These are phyloP conservation scores for Telmatochromis brichardi DNA, from an alignment of 2,113 vertebrate species.

Conservation along the genomic window DNA sequence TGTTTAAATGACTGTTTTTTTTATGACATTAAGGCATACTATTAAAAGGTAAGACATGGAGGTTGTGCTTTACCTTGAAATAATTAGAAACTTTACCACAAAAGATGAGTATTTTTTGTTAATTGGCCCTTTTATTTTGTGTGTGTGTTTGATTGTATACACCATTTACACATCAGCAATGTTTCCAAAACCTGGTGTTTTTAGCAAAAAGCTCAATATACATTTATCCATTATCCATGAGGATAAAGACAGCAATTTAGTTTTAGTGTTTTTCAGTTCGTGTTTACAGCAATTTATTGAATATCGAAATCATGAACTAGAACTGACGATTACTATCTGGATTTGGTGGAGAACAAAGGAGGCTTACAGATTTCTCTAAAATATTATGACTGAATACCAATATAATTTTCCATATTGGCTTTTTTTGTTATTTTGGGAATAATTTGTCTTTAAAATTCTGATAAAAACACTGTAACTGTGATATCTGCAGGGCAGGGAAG, in stretches of 20 bases:
- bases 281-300: neutral
- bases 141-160: neutral
- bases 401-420: neutral
- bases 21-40: neutral
- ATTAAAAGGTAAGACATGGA: neutral
- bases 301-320: neutral
- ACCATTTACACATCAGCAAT: neutral
- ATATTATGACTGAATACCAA: neutral
- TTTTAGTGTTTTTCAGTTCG: neutral
- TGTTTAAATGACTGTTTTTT: neutral
- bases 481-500: neutral
- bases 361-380: neutral
- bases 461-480: neutral
- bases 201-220: neutral
- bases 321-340: neutral
- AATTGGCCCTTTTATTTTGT: neutral
- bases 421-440: neutral
- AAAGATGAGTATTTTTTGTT: neutral
- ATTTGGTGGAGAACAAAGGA: neutral
- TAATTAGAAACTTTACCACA: neutral
- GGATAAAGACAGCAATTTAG: neutral
- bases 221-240: neutral
- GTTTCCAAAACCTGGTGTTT: neutral
- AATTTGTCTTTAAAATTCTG: neutral
- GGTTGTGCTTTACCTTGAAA: neutral